Base-by-base conservation (phyloP, 2,113 vertebrate genomes). In the Nibea coibor region DNA sequence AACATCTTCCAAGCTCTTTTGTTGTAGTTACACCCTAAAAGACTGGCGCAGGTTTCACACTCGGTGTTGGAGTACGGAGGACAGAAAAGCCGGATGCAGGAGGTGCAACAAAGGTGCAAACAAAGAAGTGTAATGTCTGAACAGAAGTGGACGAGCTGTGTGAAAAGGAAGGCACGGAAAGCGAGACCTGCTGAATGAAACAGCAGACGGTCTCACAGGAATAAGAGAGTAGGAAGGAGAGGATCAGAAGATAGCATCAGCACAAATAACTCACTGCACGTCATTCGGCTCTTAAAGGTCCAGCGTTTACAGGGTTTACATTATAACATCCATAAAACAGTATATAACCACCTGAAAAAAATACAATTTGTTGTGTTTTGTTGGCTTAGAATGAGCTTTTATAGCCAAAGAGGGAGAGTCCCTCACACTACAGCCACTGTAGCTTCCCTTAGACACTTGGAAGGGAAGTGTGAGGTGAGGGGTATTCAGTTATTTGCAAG, bases 41-140 rank as follows among this genome's bases (percentile, higher is more conserved):
- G 83, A 65, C 66, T 7, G 64, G 77, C 74, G 43, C 28, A 39
- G 62, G 83, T 43, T 68, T 77, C 74, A 12, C 17, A 43, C 43
- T 65, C 64, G 0, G 26, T 4, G 8, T 47, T 43, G 56, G 22
- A 81, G 73, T 1, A 50, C 0, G 15, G 54, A 57, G 19, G n/a
- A 66, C 53, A 65, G 43, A 73, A 70, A 65, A 26, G 53, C 79
- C 17, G n/a, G 48, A 51, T 69, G 68, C 75, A 57, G 35, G 35
- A 39, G 35, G 76, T 31, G 79, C 78, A 85, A 90, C 87, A 91
- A 90, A 89, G 78, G 80, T 78, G 67, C 84, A 73, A 85, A 90
- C 83, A 93, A 86, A 87, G 88, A 58, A 6, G 65, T 45, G 70
- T 54, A 86, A 88, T 72, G 78, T 87, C 51, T 80, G 73, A 93